Base-by-base conservation (phyloP, 2,888 invertebrate species). In the Archaeoteleia sp. region DNA sequence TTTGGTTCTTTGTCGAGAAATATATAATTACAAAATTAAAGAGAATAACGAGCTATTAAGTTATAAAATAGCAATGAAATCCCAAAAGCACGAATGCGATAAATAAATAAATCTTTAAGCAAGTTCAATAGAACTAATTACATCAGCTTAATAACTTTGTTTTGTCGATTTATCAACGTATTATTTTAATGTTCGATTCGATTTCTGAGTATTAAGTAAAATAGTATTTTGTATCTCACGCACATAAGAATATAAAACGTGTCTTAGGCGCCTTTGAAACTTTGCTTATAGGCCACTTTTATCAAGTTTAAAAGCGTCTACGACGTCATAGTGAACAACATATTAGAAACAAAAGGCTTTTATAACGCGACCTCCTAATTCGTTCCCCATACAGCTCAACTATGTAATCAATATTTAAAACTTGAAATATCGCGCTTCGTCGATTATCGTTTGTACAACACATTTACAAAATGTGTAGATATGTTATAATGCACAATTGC, bases 371-470 rank as follows among this genome's bases (percentile, higher is more conserved):
- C n/a, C n/a, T n/a, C n/a, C n/a, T n/a, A n/a, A n/a, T n/a, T n/a
- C n/a, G n/a, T n/a, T n/a, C 48, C 53, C 57, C 57, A 61, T 62
- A 67, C 67, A 67, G 67, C 57, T 46, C 32, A 32, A 9, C 17
- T 43, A 63, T 53, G 53, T 8, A 46, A 54, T 51, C 8, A 42
- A 25, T 25, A 8, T 17, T 58, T 43, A 39, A 67, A 54, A 43
- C 49, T 61, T 61, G 3, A 9, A 46, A 34, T 15, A 23, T 20
- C 35, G 37, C 8, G n/a, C 48, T 23, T 57, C 20, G 6, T 6
- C 39, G 12, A 12, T n/a, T 42, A 27, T 6, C 7, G 9, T 29
- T 51, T 57, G 34, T 65, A 57, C 51, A 57, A 65, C 55, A 51
- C 34, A 39, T 57, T 65, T 65, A 63, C 14, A 51, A 62, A 62